These are phyloP conservation scores for Aplochiton taeniatus DNA, from an alignment of 2,797 vertebrate species.

Conservation along the genomic window DNA sequence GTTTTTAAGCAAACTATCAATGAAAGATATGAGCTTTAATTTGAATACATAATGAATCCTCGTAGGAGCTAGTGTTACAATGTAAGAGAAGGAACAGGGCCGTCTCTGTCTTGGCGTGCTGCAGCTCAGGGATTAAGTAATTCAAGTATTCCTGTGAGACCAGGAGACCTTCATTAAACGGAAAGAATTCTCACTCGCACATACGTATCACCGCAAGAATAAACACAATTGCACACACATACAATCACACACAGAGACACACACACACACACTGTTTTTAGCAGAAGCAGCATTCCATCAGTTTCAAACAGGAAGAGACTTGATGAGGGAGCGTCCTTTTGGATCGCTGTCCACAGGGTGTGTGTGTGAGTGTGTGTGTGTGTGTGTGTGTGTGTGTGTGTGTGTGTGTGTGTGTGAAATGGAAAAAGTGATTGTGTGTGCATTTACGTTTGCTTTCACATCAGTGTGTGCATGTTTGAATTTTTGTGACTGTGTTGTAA, in stretches of 20 bases:
- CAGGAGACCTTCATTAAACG: not conserved
- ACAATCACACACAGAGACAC: not conserved
- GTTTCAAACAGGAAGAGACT: constrained; percentile 10
- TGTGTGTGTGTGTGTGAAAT: not conserved
- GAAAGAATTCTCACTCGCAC: not conserved
- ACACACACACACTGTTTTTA: not conserved
- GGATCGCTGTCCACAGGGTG: not conserved
- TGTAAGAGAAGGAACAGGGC: too few species aligned
- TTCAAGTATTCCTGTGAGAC: not conserved
- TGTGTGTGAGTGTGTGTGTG: not conserved
- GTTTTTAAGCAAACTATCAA: not conserved
- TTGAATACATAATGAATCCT: too few species aligned
- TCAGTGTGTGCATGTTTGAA: not conserved
- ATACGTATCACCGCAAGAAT: not conserved
- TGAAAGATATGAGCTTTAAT: too few species aligned
- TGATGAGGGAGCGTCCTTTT: constrained; percentile 13
- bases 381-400: not conserved
- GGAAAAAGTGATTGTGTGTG: not conserved
- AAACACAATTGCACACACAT: not conserved
- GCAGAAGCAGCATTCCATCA: constrained; percentile 3
- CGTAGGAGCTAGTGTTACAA: too few species aligned
- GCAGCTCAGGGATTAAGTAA: not conserved
- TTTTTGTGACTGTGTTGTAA: too few species aligned
- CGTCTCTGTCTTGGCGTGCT: too few species aligned
- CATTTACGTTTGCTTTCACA: not conserved